A percentile compares a stretch with the other conserved stretches of the same genome.
Conservation (phyloP, 2,797 vertebrate genomes). For the Triplophysa bombifrons region DNA sequence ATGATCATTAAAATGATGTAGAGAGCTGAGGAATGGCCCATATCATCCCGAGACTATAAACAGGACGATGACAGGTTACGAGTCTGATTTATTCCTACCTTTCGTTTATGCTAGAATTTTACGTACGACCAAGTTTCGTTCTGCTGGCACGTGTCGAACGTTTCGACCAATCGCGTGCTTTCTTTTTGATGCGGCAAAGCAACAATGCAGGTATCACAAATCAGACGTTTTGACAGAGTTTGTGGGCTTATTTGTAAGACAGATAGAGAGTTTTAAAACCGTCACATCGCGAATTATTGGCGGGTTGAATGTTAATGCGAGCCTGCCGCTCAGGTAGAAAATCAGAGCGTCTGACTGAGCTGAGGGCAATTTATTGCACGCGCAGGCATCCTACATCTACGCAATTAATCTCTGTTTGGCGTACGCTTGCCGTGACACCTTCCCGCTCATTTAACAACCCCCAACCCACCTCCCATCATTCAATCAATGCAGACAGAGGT, state of each 20-base stretch:
- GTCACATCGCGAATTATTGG: background rate
- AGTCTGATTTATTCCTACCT: conserved; percentile 28
- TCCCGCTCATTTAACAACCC: conserved; percentile 47
- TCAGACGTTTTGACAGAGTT: conserved; percentile 19
- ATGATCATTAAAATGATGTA: conserved; percentile 54
- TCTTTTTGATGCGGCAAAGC: conserved; percentile 1
- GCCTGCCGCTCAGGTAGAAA: conserved; percentile 20
- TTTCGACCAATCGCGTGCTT: background rate
- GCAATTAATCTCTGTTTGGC: conserved; percentile 59
- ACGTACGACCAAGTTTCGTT: conserved; percentile 60
- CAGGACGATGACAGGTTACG: conserved; percentile 48
- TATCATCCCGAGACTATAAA: conserved; percentile 64
- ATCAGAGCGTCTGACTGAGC: conserved; percentile 7
- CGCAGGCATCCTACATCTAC: conserved; percentile 41
- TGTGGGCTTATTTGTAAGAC: conserved; percentile 21
- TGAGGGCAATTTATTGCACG: conserved; percentile 38
- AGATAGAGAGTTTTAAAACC: conserved; percentile 10
- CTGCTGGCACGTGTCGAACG: conserved; percentile 47
- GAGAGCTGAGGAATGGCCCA: conserved; percentile 67
- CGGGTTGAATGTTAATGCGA: conserved; percentile 26
- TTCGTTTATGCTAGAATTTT: conserved; percentile 32
- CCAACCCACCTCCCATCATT: conserved; percentile 47
- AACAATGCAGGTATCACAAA: conserved; percentile 21
- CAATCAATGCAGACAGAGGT: conserved; percentile 49
- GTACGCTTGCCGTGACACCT: conserved; percentile 43